A percentile compares a stretch with the other conserved stretches of the same genome.
Evolutionary conservation across 1,140 invertebrate species (phyloP).

Genomic region (Paraescarpia echinospica): DNA sequence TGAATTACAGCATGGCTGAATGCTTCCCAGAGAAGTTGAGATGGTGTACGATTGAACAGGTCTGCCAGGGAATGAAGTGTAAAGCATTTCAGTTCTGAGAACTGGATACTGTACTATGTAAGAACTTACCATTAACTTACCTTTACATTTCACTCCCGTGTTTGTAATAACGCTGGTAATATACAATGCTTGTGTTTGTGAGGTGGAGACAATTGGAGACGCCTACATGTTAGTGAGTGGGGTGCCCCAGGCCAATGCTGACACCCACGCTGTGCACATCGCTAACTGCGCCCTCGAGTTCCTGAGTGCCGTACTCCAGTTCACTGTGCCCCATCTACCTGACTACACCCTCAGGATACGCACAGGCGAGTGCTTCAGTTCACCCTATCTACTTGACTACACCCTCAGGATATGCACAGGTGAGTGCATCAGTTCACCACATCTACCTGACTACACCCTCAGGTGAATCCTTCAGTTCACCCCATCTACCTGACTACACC

Average conservation of each 20-base stretch:
- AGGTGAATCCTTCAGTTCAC: background rate
- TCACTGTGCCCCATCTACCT: slow-evolving; percentile 73
- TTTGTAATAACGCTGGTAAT: too few relatives aligned
- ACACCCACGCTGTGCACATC: slow-evolving; percentile 77
- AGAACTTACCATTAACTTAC: too few relatives aligned
- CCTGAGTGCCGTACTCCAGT: slow-evolving; percentile 80
- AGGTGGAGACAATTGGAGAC: slow-evolving; percentile 47
- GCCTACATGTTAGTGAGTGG: slow-evolving; percentile 47
- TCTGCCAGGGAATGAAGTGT: too few relatives aligned
- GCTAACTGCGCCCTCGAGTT: slow-evolving; percentile 88
- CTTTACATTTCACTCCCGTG: too few relatives aligned
- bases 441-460: slow-evolving; percentile 54
- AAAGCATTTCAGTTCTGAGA: too few relatives aligned
- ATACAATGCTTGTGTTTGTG: background rate
- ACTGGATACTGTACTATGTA: too few relatives aligned
- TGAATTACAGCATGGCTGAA: too few relatives aligned
- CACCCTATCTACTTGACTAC: slow-evolving; percentile 62
- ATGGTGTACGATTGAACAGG: too few relatives aligned
- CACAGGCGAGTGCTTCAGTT: background rate
- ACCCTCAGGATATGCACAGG: slow-evolving; percentile 10
- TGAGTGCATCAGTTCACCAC: slow-evolving; percentile 52
- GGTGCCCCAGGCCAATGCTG: slow-evolving; percentile 67
- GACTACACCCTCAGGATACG: slow-evolving; percentile 17
- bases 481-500: slow-evolving; percentile 62
- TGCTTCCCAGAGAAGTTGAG: too few relatives aligned